These are phyloP conservation scores for Chrysomela aeneicollis DNA, from an alignment of 2,888 invertebrate species.

Conservation along the genomic window DNA sequence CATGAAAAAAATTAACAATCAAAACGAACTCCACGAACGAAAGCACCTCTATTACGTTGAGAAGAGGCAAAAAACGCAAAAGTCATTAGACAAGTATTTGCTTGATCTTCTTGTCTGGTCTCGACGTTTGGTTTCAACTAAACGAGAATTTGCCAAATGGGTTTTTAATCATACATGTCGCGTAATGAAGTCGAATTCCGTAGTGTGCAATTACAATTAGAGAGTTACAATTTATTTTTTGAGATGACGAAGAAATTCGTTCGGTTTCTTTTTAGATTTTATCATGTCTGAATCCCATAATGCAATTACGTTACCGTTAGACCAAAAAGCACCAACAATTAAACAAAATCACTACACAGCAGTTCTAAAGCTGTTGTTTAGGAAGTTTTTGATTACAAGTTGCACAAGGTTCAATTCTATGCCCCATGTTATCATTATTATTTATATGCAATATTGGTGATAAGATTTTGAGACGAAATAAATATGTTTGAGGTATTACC, in stretches of 20 bases:
- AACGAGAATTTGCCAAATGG: constrained; percentile 25
- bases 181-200: constrained; percentile 19
- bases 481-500: too few species aligned
- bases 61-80: constrained; percentile 4
- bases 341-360: too few species aligned
- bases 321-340: too few species aligned
- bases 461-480: too few species aligned
- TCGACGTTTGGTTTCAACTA: constrained; percentile 11
- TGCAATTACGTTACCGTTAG: too few species aligned
- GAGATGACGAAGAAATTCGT: not conserved
- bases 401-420: too few species aligned
- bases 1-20: constrained; percentile 7
- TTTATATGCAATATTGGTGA: too few species aligned
- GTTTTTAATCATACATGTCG: constrained; percentile 19
- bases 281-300: not conserved
- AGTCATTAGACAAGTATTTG: constrained; percentile 23
- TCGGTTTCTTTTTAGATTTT: not conserved
- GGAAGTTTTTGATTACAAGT: too few species aligned
- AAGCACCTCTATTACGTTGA: constrained; percentile 16
- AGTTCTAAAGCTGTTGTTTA: too few species aligned
- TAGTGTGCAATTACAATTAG: constrained; percentile 14
- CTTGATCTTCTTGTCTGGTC: constrained; percentile 9
- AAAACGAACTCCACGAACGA: constrained; percentile 18
- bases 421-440: too few species aligned
- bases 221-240: not conserved